Evolutionary conservation across 2,113 vertebrate genomes (phyloP).

Genomic region (Hydrochoerus hydrochaeris): DNA sequence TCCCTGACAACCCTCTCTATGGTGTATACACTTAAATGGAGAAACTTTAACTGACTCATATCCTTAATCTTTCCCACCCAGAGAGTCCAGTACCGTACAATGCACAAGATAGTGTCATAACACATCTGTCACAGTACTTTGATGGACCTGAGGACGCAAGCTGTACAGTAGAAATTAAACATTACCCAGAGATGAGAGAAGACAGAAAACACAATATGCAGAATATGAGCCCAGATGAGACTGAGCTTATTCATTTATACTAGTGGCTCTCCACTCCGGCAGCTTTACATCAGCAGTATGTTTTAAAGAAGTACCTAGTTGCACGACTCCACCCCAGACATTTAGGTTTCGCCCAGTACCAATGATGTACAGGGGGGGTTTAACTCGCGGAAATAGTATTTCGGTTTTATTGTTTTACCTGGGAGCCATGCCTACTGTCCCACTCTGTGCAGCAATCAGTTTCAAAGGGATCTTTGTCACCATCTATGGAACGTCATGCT

Average conservation of each 20-base stretch:
- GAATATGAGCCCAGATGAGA: neutral
- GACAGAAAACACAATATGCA: neutral
- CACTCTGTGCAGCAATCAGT: neutral
- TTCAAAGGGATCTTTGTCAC: neutral
- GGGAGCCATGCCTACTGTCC: neutral
- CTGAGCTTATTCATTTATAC: neutral
- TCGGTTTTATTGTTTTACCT: neutral
- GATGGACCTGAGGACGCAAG: neutral
- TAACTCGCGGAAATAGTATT: neutral
- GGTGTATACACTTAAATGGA: neutral
- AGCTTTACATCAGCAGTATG: neutral
- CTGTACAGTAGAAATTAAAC: conserved; percentile 31
- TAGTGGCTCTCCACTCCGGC: neutral
- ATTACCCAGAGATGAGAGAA: neutral
- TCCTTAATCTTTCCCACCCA: neutral
- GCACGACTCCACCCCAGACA: neutral
- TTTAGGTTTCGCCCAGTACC: neutral
- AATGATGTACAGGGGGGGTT: neutral
- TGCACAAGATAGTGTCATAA: neutral
- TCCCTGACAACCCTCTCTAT: too few relatives aligned
- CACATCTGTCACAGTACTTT: neutral
- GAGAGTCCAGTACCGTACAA: neutral
- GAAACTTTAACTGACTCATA: neutral
- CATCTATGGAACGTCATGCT: neutral
- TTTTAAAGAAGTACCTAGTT: neutral